These are phyloP conservation scores for Fabriciana adippe DNA, from an alignment of 2,888 invertebrate genomes.

Conservation along the genomic window DNA sequence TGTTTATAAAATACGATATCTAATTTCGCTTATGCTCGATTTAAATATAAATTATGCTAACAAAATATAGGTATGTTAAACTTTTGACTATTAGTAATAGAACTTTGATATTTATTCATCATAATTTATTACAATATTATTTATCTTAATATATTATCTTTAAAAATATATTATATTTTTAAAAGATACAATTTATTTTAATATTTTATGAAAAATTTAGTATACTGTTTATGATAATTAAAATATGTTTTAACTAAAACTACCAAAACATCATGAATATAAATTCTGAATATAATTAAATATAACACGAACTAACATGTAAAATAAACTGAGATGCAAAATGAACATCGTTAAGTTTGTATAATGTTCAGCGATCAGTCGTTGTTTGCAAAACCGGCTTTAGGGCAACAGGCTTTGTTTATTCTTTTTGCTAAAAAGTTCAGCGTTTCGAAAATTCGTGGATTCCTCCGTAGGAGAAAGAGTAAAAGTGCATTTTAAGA, in stretches of 20 bases:
- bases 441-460: conserved; percentile 18
- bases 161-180: too few species aligned
- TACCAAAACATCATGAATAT: too few species aligned
- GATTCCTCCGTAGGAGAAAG: conserved; percentile 5
- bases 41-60: not conserved
- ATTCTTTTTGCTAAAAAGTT: conserved; percentile 34
- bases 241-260: too few species aligned
- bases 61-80: too few species aligned
- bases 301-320: conserved; percentile 7
- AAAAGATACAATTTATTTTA: not conserved
- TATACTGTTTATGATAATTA: too few species aligned
- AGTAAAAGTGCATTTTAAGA: conserved; percentile 13
- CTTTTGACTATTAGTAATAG: too few species aligned
- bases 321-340: conserved; percentile 21
- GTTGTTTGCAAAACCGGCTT: conserved; percentile 39
- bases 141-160: too few species aligned
- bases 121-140: too few species aligned
- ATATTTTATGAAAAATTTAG: too few species aligned
- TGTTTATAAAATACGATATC: conserved; percentile 15
- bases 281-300: too few species aligned
- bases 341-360: conserved; percentile 30
- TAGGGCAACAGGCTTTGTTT: conserved; percentile 30
- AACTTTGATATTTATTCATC: too few species aligned
- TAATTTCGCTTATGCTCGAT: conserved; percentile 30
- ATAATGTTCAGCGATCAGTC: conserved; percentile 33